Base-by-base conservation (phyloP, 2,888 invertebrate genomes). In the Lepidocyrtoides sp. region DNA sequence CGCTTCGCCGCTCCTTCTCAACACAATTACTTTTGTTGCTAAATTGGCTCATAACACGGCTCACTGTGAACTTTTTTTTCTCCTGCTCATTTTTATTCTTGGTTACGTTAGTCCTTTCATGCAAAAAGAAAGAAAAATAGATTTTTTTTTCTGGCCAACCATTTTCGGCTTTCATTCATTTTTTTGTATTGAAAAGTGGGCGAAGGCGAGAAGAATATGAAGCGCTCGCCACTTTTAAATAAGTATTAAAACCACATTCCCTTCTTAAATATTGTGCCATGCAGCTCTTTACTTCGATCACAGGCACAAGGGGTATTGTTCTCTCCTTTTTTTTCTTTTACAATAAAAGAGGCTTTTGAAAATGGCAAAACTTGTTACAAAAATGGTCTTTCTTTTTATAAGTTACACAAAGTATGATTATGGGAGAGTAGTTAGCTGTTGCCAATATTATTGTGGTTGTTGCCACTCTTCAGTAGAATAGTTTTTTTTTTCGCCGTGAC, bases 11-110 rank as follows among this genome's bases (percentile, higher is more conserved):
- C 72, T 72, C 12, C 44, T 83, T 44, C 81, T 88, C 54, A 81
- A 66, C 54, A 88, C 88, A 88, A 88, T 88, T 85, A 77, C 84
- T 79, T 69, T 79, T 82, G 23, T 51, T 36, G 36, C 60, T 83
- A 82, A 84, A 89, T 89, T 84, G 84, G 90, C 69, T 66, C 51
- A 66, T 85, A 85, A 79, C 83, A 90, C 79, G 77, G 63, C 51
- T 88, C 54, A 26, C 17, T 86, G 60, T 86, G 77, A 77, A 77
- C 77, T 77, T 77, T 75, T 75, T 44, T n/a, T n/a, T n/a, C n/a
- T 26, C 57, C 23, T 72, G 85, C 14, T 72, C 72, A 72, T 72
- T 72, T 72, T 69, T 69, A n/a, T 69, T 41, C 69, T n/a, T 26
- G n/a, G 41, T 41, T 69, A 5, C 20, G 7, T 17, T 3, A 54